These are phyloP conservation scores for Gallirallus australis DNA, from an alignment of 2,797 vertebrate genomes.

Conservation along the genomic window DNA sequence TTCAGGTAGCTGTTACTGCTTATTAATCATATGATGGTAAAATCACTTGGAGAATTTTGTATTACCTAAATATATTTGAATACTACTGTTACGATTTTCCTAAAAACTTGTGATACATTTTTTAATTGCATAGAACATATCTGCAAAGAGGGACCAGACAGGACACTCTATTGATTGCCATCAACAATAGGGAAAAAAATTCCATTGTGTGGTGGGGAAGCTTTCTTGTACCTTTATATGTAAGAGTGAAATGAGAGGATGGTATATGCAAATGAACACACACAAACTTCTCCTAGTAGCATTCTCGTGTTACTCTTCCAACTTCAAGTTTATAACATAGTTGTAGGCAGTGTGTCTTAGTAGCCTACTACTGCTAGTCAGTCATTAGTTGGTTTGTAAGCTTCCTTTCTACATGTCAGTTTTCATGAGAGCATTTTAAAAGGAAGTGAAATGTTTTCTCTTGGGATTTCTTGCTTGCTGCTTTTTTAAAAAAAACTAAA, in stretches of 20 bases:
- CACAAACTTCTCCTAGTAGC: fast-evolving
- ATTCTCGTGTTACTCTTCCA: not conserved
- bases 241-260: not conserved
- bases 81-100: not conserved
- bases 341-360: not conserved
- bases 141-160: not conserved
- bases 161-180: not conserved
- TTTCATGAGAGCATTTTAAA: not conserved
- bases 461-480: not conserved
- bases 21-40: not conserved
- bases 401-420: not conserved
- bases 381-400: not conserved
- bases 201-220: not conserved
- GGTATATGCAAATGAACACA: not conserved
- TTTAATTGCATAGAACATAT: not conserved
- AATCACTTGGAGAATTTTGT: not conserved
- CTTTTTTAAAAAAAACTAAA: not conserved
- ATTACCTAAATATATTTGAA: not conserved
- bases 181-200: not conserved
- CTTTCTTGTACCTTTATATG: fast-evolving
- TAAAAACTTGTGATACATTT: fast-evolving
- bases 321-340: not conserved
- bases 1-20: not conserved
- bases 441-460: not conserved
- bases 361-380: not conserved